Evolutionary conservation across 64 coral and sea anemone species (phyloP), one percentile per base, ranked within the genome.

Genomic region (Acropora tenuis): DNA sequence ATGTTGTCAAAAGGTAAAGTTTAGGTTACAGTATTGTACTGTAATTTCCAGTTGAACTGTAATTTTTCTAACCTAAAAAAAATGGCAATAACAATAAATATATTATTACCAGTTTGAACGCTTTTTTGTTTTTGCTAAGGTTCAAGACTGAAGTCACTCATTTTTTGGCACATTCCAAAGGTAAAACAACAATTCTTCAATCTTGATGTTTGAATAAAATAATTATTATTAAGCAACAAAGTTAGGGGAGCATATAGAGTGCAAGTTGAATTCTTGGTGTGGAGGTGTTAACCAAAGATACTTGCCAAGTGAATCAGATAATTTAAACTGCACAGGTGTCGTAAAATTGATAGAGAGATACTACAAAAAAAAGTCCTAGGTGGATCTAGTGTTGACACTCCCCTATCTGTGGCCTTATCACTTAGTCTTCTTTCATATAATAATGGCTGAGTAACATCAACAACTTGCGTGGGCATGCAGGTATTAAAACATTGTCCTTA

Each of bases 1-100:
- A 80, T 49, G 88, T 92, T 58, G 87, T 96, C 43, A 55, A 16
- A 18, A 93, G 94, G 94, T 96, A 80, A 59, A 43, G 8, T 2
- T 55, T 10, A 55, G 52, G 30, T 30, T 30, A 30, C 30, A 30
- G 30, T 30, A 30, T 30, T 30, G 30, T 30, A 30, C 30, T 30
- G 30, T 30, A 30, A 30, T 30, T 30, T 30, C 30, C 30, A 30
- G 30, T 0, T 30, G 30, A 30, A 30, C 30, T 30, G 30, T 30
- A 30, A 30, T 30, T 30, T 30, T 30, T 30, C 30, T 30, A 30
- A 30, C 30, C 30, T 30, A 63, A 13, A 13, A 13, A 63, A 63
- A 63, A 13, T 63, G 3, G 8, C 60, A 63, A 63, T 11, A 63
- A 10, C 60, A 63, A 63, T 63, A 63, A 63, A 30, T 30, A 30